Evolutionary conservation across 2,888 invertebrate species (phyloP), one percentile per base, ranked within the genome.

Genomic region (Uloborus plumipes): DNA sequence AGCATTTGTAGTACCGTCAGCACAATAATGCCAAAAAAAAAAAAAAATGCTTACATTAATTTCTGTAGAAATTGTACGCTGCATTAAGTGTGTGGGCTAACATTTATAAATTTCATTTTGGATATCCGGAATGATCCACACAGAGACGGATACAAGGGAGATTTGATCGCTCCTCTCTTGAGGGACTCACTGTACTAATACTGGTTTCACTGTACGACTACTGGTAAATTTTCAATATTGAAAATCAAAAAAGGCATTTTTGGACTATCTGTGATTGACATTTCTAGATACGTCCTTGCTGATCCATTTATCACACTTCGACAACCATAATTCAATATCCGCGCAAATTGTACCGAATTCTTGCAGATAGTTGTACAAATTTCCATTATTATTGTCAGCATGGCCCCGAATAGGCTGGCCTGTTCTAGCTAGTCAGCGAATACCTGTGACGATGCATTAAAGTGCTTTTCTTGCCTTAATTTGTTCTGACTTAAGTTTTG

Each of bases 381-480:
- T 53, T 53, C 53, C 53, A 16, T 53, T 7, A n/a, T 53, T 53
- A 6, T 53, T 53, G 26, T 4, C 6, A n/a, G n/a, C n/a, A 6
- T 53, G 53, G 53, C 53, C 53, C 2, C 16, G 53, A 53, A 53
- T 2, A 53, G 53, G 53, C 53, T 53, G n/a, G 53, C 53, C 53
- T 53, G 53, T 53, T 53, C 53, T 53, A 2, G 53, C 53, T 15
- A 53, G 53, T 2, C 6, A 53, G 6, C 53, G 53, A 53, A 53
- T 53, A 53, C 53, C 53, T 6, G 53, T 53, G 3, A 53, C 6
- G 6, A 53, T 53, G 6, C 6, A 53, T 53, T n/a, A 7, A 2
- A 53, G 53, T 53, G 53, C 53, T 53, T 53, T 53, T 15, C 53
- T 16, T n/a, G 53, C 53, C 53, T 53, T 53, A n/a, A 53, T 53